Conservation (phyloP, 2,113 vertebrate genomes). For the Sturnira hondurensis region DNA sequence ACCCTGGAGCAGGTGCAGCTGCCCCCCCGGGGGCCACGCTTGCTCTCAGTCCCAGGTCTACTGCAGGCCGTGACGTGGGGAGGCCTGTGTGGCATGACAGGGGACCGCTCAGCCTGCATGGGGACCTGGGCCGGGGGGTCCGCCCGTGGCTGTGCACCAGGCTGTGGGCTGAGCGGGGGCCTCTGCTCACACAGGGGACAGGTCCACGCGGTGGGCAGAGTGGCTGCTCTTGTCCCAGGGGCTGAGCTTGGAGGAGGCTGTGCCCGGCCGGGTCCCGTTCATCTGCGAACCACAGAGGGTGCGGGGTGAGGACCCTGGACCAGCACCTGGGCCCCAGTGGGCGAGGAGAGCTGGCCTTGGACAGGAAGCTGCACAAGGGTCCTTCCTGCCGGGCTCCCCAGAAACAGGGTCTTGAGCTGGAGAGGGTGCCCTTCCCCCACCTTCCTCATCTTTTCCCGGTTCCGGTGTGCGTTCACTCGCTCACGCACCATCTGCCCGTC, state of each 20-base stretch:
- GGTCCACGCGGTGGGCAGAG: constrained; percentile 90
- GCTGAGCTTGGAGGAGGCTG: constrained; percentile 88
- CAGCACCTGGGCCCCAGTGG: fast-evolving
- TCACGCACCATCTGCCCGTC: not conserved
- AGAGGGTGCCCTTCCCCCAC: not conserved
- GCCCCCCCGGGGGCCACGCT: fast-evolving
- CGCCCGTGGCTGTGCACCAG: fast-evolving
- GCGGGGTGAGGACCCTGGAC: fast-evolving
- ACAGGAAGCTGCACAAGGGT: fast-evolving
- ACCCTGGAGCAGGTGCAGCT: not conserved
- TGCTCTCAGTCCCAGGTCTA: fast-evolving
- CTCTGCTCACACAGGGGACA: constrained; percentile 88
- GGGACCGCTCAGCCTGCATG: not conserved
- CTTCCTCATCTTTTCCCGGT: not conserved
- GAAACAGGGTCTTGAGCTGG: not conserved
- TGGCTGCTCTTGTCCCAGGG: constrained; percentile 95
- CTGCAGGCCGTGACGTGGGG: not conserved
- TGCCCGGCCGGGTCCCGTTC: constrained; percentile 89
- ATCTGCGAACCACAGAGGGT: constrained; percentile 80
- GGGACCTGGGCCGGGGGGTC: fast-evolving
- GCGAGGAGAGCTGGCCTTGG: fast-evolving
- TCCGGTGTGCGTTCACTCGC: not conserved
- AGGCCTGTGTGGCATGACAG: fast-evolving
- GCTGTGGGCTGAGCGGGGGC: not conserved
- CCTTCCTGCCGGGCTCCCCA: not conserved